Evolutionary conservation across 2,888 invertebrate genomes (phyloP).

Genomic region (Andrena bicolor): DNA sequence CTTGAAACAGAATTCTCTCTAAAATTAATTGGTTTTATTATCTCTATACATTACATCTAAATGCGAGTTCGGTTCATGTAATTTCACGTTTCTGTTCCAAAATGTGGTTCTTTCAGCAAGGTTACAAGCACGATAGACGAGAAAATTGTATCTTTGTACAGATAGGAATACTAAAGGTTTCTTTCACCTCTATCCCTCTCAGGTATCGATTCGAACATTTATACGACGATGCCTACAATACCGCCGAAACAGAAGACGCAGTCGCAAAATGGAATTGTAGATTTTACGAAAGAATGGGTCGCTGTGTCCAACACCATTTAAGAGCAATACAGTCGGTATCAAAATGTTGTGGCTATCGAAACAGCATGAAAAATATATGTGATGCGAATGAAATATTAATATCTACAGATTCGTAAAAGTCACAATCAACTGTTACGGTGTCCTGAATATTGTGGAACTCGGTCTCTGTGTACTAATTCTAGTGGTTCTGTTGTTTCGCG

Average conservation of each 20-base stretch:
- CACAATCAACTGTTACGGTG: too few relatives aligned
- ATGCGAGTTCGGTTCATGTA: not conserved
- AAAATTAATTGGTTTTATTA: not conserved
- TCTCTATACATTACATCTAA: not conserved
- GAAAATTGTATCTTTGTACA: not conserved
- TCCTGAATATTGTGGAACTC: too few relatives aligned
- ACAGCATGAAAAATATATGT: not conserved
- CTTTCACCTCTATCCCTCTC: not conserved
- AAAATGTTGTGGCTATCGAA: not conserved
- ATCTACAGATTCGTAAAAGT: too few relatives aligned
- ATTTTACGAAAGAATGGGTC: not conserved
- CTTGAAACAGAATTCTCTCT: not conserved
- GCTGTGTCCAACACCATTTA: not conserved
- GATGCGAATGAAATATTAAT: not conserved
- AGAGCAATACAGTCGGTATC: not conserved
- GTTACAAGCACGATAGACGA: not conserved
- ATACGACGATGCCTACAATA: not conserved
- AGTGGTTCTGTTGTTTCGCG: too few relatives aligned
- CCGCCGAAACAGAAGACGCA: not conserved
- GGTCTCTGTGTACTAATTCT: too few relatives aligned
- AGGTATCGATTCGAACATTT: constrained; percentile 10
- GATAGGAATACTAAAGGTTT: not conserved
- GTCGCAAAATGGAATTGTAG: constrained; percentile 8
- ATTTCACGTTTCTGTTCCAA: not conserved
- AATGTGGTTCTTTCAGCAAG: not conserved